Conservation (phyloP, 2,888 invertebrate species). For the Endotricha flammealis region DNA sequence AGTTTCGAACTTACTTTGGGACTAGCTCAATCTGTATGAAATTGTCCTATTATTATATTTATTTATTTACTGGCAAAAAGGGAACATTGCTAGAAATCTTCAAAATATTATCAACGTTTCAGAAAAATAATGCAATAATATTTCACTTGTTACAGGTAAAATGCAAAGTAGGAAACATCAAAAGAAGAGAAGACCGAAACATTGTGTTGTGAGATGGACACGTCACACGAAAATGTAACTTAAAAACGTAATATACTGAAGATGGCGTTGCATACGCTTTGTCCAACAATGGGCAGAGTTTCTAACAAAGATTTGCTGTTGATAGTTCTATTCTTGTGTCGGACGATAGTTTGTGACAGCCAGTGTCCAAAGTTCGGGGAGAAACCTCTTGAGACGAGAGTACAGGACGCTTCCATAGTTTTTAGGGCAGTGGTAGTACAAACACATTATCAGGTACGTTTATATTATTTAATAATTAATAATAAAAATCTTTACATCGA, state of each 20-base stretch:
- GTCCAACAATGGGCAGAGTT: conserved; percentile 43
- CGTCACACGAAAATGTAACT: conserved; percentile 52
- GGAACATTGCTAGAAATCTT: too few relatives aligned
- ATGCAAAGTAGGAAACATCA: conserved; percentile 63
- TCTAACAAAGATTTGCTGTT: conserved; percentile 55
- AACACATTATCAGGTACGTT: conserved; percentile 62
- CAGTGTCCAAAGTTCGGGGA: conserved; percentile 73
- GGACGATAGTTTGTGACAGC: conserved; percentile 72
- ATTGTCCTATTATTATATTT: too few relatives aligned
- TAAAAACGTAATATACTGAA: conserved; percentile 28
- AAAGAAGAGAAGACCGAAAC: conserved; percentile 55
- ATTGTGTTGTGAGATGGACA: conserved; percentile 51
- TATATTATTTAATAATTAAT: too few relatives aligned
- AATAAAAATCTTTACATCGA: too few relatives aligned
- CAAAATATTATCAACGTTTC: too few relatives aligned
- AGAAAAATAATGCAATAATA: too few relatives aligned
- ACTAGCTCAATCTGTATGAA: too few relatives aligned
- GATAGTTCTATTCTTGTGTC: conserved; percentile 59
- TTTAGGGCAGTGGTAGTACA: conserved; percentile 73
- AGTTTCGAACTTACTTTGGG: too few relatives aligned
- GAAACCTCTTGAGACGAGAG: conserved; percentile 71
- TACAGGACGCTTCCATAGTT: conserved; percentile 74
- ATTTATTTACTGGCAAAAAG: too few relatives aligned
- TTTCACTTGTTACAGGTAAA: conserved; percentile 62
- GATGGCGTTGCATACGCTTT: conserved; percentile 40